Evolutionary conservation across 2,113 vertebrate genomes (phyloP).

Genomic region (Halichoeres trimaculatus): DNA sequence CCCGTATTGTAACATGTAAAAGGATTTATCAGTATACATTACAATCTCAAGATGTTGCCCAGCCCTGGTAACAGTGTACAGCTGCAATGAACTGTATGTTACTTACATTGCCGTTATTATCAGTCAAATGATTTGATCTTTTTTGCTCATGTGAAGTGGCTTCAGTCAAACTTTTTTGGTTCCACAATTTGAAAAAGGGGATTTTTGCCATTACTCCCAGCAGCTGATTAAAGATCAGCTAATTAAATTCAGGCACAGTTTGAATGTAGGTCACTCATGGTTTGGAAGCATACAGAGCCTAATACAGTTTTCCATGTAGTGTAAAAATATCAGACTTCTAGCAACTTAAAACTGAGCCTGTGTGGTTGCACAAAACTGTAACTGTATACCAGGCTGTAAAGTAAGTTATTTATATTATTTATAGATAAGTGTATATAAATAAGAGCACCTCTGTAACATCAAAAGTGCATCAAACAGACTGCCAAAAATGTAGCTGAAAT

Average conservation of each 20-base stretch:
- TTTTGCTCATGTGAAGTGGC: too few relatives aligned
- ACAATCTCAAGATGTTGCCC: too few relatives aligned
- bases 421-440: neutral
- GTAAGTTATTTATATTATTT: neutral
- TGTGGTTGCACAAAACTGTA: neutral
- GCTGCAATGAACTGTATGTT: too few relatives aligned
- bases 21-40: too few relatives aligned
- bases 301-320: neutral
- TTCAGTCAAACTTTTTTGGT: neutral
- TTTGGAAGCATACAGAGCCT: constrained; percentile 16
- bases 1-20: too few relatives aligned
- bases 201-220: neutral
- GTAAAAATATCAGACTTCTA: neutral
- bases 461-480: neutral
- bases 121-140: too few relatives aligned
- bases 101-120: too few relatives aligned
- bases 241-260: constrained; percentile 22
- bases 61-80: too few relatives aligned
- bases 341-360: neutral
- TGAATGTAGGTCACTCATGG: constrained; percentile 46
- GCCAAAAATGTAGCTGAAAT: neutral
- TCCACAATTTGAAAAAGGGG: neutral
- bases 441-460: neutral
- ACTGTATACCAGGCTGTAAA: neutral
- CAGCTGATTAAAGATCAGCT: constrained; percentile 20